phyloP scores from a whole-genome alignment of 2,113 vertebrate genomes.

The Clarias batrachus region DNA sequence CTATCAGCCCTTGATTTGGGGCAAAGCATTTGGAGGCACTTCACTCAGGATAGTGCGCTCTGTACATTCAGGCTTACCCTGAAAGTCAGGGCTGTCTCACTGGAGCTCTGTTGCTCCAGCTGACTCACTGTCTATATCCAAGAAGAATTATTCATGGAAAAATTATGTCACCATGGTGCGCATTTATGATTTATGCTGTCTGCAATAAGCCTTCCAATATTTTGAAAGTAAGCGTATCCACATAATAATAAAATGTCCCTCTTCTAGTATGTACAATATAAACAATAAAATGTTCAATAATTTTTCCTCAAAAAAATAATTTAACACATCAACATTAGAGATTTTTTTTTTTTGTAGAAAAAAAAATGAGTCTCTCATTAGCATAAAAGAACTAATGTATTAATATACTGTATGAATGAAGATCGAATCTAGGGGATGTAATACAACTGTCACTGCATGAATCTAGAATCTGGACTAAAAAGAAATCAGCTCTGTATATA shows the following conservation, averaged over 20 bases:
- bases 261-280: background rate
- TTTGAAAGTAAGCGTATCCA: background rate
- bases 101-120: too few relatives aligned
- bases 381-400: background rate
- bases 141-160: background rate
- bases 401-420: background rate
- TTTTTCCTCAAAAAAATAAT: background rate
- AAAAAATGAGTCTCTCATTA: background rate
- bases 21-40: too few relatives aligned
- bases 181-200: background rate
- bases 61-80: too few relatives aligned
- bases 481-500: background rate
- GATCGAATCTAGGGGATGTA: background rate
- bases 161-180: background rate
- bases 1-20: too few relatives aligned
- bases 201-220: background rate
- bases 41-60: too few relatives aligned
- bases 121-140: too few relatives aligned
- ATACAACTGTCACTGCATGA: background rate
- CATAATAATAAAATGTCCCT: too few relatives aligned
- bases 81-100: too few relatives aligned
- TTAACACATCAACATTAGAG: background rate
- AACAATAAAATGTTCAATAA: background rate
- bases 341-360: background rate
- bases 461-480: background rate